Evolutionary conservation across 2,113 vertebrate genomes (phyloP).

Genomic region (Ptyas mucosa): DNA sequence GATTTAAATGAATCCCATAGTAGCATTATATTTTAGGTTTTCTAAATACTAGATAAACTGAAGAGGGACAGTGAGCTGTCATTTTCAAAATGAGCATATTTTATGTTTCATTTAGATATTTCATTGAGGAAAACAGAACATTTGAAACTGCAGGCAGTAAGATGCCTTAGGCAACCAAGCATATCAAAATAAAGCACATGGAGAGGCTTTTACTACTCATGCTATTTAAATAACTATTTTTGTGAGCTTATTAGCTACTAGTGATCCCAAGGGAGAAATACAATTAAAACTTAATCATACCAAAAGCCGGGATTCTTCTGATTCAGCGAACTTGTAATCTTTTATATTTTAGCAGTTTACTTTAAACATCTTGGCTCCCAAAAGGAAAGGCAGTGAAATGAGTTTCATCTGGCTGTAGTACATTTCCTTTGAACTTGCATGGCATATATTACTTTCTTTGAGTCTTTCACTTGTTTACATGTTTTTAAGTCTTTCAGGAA

Average conservation of each 20-base stretch:
- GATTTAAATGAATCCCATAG: not conserved
- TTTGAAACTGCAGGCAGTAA: conserved; percentile 55
- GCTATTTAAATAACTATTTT: conserved; percentile 78
- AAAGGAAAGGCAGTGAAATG: conserved; percentile 53
- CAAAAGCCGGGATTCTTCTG: conserved; percentile 74
- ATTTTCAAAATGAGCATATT: conserved; percentile 47
- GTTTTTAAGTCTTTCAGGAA: conserved; percentile 30
- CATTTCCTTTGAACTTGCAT: conserved; percentile 34
- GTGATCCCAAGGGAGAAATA: conserved; percentile 78
- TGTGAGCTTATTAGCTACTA: conserved; percentile 75
- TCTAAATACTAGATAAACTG: not conserved
- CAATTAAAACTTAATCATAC: conserved; percentile 81
- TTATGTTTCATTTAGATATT: conserved; percentile 57
- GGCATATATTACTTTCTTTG: conserved; percentile 17
- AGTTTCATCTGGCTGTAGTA: conserved; percentile 28
- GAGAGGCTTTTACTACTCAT: conserved; percentile 66
- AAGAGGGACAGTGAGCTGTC: conserved; percentile 11
- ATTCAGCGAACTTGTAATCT: conserved; percentile 74
- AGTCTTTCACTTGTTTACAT: not conserved
- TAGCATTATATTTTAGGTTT: conserved; percentile 15
- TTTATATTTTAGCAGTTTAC: conserved; percentile 72
- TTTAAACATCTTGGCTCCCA: conserved; percentile 62
- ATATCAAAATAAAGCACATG: conserved; percentile 64
- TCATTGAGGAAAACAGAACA: conserved; percentile 63
- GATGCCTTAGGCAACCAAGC: conserved; percentile 59